Evolutionary conservation across 2,113 vertebrate species (phyloP), one percentile per base, ranked within the genome.

Genomic region (Macroglossus sobrinus): DNA sequence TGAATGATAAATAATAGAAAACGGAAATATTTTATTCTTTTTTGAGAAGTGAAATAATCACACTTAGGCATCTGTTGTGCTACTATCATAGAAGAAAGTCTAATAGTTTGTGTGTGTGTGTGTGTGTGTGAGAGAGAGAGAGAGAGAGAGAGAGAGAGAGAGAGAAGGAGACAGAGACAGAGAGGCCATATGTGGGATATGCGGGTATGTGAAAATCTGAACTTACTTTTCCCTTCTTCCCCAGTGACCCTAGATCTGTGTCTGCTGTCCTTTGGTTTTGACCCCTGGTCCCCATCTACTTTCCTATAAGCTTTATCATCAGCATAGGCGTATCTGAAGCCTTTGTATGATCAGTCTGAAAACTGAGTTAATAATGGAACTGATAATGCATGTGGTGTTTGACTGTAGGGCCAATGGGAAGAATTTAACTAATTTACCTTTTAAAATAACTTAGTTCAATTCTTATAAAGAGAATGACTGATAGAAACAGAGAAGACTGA

Each of bases 361-460:
- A 74, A 89, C n/a, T 30, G 40, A 72, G 22, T 89, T 75, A 79
- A 89, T 71, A 30, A 18, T 35, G n/a, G 45, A 59, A n/a, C 18
- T 87, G 74, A 89, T 93, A 72, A 86, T 82, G 9, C 50, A 22
- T 1, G 16, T 43, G 26, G 33, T 79, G 12, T 89, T 89, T 86
- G 38, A 66, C 45, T 94, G 28, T 88, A 91, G 78, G 53, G 30
- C 89, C 74, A 64, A 61, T 80, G 71, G 40, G 75, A 61, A 92
- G 71, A 95, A 90, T 93, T 72, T 68, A 93, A 96, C 9, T 69
- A 47, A 68, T 84, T 97, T 92, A 80, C 64, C 43, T 35, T 95
- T 96, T 84, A 84, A 96, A 93, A 93, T 90, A 96, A 75, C 74
- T 92, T 89, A 95, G 64, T 95, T 92, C 75, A 96, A 75, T 94